Base-by-base conservation (phyloP, 2,888 invertebrate species). In the Cheilosia vernalis region DNA sequence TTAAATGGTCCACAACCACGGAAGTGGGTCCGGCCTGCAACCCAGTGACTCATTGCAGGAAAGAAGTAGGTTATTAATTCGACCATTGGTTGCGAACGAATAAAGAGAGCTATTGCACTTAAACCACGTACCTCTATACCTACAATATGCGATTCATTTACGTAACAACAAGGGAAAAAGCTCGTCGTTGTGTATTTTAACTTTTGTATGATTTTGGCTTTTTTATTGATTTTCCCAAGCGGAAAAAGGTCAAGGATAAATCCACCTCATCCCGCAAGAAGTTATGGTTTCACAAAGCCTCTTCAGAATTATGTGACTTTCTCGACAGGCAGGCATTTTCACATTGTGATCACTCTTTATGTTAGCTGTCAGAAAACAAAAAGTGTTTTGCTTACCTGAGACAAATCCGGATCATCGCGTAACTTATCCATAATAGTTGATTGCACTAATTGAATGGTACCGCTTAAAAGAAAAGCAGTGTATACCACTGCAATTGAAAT, bases 391-490 rank as follows among this genome's bases (percentile, higher is more conserved):
- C 90, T 92, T 93, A 95, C 95, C 95, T 95, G 94, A 87, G 95
- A 95, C 88, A 95, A 93, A 90, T 95, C 95, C 83, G 94, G 90
- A 92, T 95, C 95, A 91, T 93, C 93, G 88, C 93, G 92, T 88
- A 95, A 93, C 92, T 94, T 95, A 90, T 95, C 94, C 87, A 94
- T 93, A 83, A 95, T 93, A 86, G 94, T 94, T 85, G 90, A 92
- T 90, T 90, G 92, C 77, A 74, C 83, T 77, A 87, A 67, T 40
- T 87, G 70, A 70, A 87, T 53, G 63, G 56, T 55, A 84, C 81
- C 53, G 82, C 81, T 66, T 53, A 78, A 30, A n/a, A 83, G 42
- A 49, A 72, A 42, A 58, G 66, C 80, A 87, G 87, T 63, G 72
- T 67, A 80, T 27, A 87, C 21, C 76, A 78, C 83, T 56, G 83